These are phyloP conservation scores for Engystomops pustulosus DNA, from an alignment of 2,113 vertebrate species.

Conservation along the genomic window DNA sequence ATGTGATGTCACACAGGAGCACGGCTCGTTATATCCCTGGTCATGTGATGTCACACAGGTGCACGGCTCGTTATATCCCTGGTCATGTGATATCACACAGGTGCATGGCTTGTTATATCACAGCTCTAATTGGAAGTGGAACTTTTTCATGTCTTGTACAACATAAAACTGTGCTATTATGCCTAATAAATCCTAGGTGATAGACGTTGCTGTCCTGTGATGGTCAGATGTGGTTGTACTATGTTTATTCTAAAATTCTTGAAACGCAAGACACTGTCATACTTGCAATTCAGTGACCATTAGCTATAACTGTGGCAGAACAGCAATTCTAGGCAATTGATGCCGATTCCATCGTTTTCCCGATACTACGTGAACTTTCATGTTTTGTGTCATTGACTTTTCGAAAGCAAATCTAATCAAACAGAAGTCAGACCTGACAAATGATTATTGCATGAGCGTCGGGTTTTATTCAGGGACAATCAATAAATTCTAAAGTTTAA, in stretches of 20 bases:
- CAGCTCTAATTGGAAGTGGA: no score
- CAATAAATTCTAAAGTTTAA: conserved; percentile 20
- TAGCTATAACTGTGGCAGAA: neutral
- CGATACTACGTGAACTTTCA: neutral
- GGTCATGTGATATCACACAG: no score
- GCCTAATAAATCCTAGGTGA: no score
- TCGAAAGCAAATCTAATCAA: neutral
- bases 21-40: no score
- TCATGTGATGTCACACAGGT: no score
- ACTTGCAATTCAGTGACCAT: neutral
- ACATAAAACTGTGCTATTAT: no score
- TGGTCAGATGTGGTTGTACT: neutral
- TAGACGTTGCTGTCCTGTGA: neutral
- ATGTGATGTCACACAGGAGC: no score
- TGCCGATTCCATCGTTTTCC: neutral
- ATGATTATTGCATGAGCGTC: neutral
- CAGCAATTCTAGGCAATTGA: neutral
- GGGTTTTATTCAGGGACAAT: neutral
- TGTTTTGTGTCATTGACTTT: neutral
- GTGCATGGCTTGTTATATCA: no score
- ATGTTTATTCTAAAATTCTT: neutral
- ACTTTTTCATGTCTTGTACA: no score
- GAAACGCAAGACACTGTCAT: neutral
- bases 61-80: no score
- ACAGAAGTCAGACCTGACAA: conserved; percentile 3